phyloP scores from a whole-genome alignment of 2,888 invertebrate species.

The Limenitis camilla region DNA sequence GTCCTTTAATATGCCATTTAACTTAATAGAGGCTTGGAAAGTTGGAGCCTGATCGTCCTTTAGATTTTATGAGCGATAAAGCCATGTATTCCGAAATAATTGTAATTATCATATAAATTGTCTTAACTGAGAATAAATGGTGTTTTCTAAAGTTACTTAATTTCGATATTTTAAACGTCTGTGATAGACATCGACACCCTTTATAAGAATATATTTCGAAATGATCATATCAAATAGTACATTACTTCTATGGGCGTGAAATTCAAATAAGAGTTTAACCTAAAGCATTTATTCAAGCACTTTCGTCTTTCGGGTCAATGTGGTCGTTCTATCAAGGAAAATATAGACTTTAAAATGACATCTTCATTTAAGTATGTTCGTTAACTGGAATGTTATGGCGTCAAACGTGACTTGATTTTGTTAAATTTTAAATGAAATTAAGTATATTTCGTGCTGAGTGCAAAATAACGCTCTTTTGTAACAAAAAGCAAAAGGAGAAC shows the following conservation, averaged over 20 bases:
- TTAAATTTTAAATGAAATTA: not conserved
- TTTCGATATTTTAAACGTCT: too few species aligned
- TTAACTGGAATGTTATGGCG: slow-evolving; percentile 8
- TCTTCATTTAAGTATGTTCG: slow-evolving; percentile 18
- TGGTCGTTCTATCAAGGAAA: slow-evolving; percentile 14
- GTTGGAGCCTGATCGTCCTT: not conserved
- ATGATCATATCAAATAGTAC: too few species aligned
- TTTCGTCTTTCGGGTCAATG: slow-evolving; percentile 5
- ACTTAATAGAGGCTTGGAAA: slow-evolving; percentile 15
- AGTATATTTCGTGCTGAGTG: too few species aligned
- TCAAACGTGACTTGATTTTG: slow-evolving; percentile 15
- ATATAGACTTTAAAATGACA: slow-evolving; percentile 13
- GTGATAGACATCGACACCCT: too few species aligned
- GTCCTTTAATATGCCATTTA: slow-evolving; percentile 17
- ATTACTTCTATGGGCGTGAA: not conserved
- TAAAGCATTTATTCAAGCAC: slow-evolving; percentile 15
- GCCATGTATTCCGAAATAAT: too few species aligned
- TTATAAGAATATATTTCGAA: too few species aligned
- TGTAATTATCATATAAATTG: too few species aligned
- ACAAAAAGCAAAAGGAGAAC: not conserved
- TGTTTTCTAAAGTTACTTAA: too few species aligned
- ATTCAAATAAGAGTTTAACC: not conserved
- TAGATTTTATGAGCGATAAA: too few species aligned
- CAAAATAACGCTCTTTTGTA: too few species aligned
- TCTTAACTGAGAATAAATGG: too few species aligned